Evolutionary conservation across 2,888 invertebrate species (phyloP).

Genomic region (Eudasyphora cyanicolor): DNA sequence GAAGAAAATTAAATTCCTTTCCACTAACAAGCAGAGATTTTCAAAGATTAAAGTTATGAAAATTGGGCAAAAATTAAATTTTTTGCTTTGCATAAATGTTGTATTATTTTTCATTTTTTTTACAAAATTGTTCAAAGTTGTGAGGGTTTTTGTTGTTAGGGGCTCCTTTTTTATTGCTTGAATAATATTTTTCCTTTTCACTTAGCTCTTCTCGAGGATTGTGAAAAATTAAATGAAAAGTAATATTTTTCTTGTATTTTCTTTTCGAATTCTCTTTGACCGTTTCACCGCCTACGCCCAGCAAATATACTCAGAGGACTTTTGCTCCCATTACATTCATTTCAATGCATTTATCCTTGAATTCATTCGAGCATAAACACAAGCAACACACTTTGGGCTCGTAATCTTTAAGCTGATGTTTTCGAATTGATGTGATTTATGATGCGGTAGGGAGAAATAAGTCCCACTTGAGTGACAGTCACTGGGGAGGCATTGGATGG

Average conservation of each 20-base stretch:
- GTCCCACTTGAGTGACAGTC: not conserved
- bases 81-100: too few relatives aligned
- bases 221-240: not conserved
- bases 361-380: not conserved
- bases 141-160: not conserved
- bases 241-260: not conserved
- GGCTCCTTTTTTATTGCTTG: not conserved
- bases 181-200: not conserved
- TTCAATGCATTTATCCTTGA: constrained; percentile 28
- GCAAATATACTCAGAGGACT: not conserved
- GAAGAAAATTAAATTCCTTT: not conserved
- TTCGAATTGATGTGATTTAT: constrained; percentile 25
- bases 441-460: not conserved
- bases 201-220: not conserved
- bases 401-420: not conserved
- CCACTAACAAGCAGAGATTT: not conserved
- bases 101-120: too few relatives aligned
- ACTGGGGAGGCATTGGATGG: not conserved
- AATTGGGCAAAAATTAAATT: too few relatives aligned
- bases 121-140: too few relatives aligned
- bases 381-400: not conserved
- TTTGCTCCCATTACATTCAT: not conserved
- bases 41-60: not conserved
- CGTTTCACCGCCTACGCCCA: not conserved
- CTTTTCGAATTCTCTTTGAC: not conserved